phyloP scores from a whole-genome alignment of 2,888 invertebrate genomes.

The Pemphredon lugubris region DNA sequence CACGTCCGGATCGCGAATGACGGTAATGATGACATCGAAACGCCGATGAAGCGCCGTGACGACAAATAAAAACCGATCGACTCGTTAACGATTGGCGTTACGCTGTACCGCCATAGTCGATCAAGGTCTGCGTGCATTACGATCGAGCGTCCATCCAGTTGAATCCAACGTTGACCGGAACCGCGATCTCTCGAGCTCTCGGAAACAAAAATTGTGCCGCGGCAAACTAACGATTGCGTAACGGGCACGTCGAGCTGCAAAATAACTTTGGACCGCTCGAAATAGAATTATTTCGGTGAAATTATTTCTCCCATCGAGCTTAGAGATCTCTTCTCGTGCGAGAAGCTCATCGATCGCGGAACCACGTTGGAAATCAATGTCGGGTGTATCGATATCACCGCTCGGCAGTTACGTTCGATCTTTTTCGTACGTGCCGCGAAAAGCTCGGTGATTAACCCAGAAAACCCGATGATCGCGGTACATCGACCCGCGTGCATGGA shows the following conservation, averaged over 20 bases:
- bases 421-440: constrained; percentile 36
- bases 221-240: too few species aligned
- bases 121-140: constrained; percentile 12
- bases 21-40: constrained; percentile 17
- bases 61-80: not conserved
- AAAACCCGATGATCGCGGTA: constrained; percentile 69
- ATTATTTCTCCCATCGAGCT: too few species aligned
- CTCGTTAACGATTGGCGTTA: not conserved
- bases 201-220: too few species aligned
- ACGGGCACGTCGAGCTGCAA: too few species aligned
- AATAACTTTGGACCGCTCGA: not conserved
- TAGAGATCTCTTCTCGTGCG: too few species aligned
- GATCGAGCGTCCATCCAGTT: not conserved
- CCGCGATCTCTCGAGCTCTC: too few species aligned
- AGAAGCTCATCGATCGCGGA: too few species aligned
- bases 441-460: constrained; percentile 69
- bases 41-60: not conserved
- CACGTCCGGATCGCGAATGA: constrained; percentile 19
- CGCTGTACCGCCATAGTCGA: too few species aligned
- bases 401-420: too few species aligned
- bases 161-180: too few species aligned
- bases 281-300: not conserved
- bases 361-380: too few species aligned
- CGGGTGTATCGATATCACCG: too few species aligned
- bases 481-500: constrained; percentile 62